These are phyloP conservation scores for Echiichthys vipera DNA, from an alignment of 2,797 vertebrate genomes.

Conservation along the genomic window DNA sequence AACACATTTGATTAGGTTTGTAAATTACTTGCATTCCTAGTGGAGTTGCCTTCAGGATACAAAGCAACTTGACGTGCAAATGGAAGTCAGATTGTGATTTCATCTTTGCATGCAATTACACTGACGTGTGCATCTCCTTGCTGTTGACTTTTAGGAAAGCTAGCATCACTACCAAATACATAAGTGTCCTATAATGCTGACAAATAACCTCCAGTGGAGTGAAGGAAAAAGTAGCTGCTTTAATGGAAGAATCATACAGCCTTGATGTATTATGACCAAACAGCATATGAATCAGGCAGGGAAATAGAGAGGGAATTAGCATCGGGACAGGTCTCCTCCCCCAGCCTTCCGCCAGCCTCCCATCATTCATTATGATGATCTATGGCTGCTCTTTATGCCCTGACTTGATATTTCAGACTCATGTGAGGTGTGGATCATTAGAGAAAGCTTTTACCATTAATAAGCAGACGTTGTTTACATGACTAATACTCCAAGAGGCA, in stretches of 20 bases:
- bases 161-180: constrained; percentile 38
- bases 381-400: constrained; percentile 78
- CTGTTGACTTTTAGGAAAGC: constrained; percentile 52
- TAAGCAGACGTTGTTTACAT: constrained; percentile 82
- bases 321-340: constrained; percentile 71
- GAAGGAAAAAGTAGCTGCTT: constrained; percentile 54
- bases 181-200: constrained; percentile 62
- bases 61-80: constrained; percentile 46
- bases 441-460: constrained; percentile 85
- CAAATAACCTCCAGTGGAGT: constrained; percentile 57
- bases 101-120: constrained; percentile 30
- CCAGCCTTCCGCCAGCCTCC: constrained; percentile 66
- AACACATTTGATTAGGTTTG: constrained; percentile 78
- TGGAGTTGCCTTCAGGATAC: constrained; percentile 65
- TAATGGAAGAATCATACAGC: constrained; percentile 76
- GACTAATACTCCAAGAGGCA: constrained; percentile 79
- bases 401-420: constrained; percentile 84
- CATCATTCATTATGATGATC: constrained; percentile 83
- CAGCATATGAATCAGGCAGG: constrained; percentile 75
- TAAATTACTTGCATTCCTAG: constrained; percentile 64
- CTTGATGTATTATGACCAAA: constrained; percentile 77
- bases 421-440: constrained; percentile 83
- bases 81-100: constrained; percentile 48
- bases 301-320: constrained; percentile 79
- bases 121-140: constrained; percentile 31